Evolutionary conservation across 2,888 invertebrate species (phyloP).

Genomic region (Anoplius nigerrimus): DNA sequence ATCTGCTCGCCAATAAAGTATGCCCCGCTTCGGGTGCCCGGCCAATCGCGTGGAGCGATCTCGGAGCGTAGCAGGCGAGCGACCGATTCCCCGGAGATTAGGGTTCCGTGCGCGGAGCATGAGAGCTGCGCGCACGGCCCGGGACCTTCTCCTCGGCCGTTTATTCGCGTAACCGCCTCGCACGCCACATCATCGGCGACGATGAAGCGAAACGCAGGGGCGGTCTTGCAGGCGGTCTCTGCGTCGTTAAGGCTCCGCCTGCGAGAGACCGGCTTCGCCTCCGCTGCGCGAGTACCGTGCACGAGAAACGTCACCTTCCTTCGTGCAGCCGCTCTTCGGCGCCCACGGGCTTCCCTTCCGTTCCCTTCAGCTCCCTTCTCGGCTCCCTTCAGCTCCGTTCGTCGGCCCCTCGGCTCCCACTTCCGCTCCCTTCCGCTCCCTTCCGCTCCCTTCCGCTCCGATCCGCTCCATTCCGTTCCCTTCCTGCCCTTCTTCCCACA

Average conservation of each 20-base stretch:
- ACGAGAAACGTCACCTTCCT: slow-evolving; percentile 50
- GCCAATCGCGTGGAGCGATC: not conserved
- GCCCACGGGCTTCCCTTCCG: not conserved
- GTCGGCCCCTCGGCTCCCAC: slow-evolving; percentile 12
- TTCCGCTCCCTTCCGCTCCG: too few relatives aligned
- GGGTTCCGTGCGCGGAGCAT: slow-evolving; percentile 1
- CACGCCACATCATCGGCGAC: slow-evolving; percentile 49
- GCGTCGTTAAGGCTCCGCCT: slow-evolving; percentile 69
- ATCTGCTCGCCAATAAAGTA: too few relatives aligned
- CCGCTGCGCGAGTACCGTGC: slow-evolving; percentile 26
- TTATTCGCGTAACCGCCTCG: slow-evolving; percentile 35
- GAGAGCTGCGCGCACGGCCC: not conserved
- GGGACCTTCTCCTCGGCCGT: slow-evolving; percentile 31
- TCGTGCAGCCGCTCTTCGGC: slow-evolving; percentile 30
- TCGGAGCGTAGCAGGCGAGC: slow-evolving; percentile 8
- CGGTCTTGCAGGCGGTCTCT: slow-evolving; percentile 70
- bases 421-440: too few relatives aligned
- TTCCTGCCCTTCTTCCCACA: too few relatives aligned
- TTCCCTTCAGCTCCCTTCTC: too few relatives aligned
- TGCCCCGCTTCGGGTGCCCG: too few relatives aligned
- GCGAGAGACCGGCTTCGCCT: slow-evolving; percentile 45
- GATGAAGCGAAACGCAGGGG: slow-evolving; percentile 59
- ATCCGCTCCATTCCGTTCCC: too few relatives aligned
- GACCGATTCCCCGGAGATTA: slow-evolving; percentile 23
- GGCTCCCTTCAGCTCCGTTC: too few relatives aligned